These are phyloP conservation scores for Mohoua ochrocephala DNA, from an alignment of 2,113 vertebrate genomes.

Conservation along the genomic window DNA sequence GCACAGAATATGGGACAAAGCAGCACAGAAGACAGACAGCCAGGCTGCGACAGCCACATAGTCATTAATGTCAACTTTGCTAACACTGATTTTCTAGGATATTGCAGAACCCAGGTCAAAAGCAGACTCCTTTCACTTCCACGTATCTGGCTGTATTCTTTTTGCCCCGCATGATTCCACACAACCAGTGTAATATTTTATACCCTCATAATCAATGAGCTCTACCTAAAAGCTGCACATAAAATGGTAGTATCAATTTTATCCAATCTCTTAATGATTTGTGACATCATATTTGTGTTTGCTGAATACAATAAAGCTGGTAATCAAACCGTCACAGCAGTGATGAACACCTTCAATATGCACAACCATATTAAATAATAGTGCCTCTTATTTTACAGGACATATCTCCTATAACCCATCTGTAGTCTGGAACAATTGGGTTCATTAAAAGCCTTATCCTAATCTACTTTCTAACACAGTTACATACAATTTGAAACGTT, in stretches of 20 bases:
- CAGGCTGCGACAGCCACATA: background rate
- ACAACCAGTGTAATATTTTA: background rate
- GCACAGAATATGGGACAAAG: background rate
- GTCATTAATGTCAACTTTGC: background rate
- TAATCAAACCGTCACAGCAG: background rate
- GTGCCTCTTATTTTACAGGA: background rate
- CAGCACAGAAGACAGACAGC: rapidly evolving
- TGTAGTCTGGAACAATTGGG: background rate
- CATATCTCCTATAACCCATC: background rate
- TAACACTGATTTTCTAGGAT: background rate
- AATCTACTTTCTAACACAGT: conserved; percentile 21
- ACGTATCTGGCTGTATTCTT: background rate
- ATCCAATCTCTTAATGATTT: background rate
- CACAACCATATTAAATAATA: background rate
- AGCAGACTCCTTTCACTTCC: background rate
- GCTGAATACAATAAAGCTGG: background rate
- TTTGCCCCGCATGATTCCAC: background rate
- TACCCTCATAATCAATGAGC: background rate
- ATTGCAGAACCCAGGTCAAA: background rate
- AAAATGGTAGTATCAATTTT: background rate
- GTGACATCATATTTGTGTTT: background rate
- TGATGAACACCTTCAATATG: background rate
- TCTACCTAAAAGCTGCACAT: background rate
- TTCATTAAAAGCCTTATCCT: background rate
- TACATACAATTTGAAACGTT: background rate